A percentile compares a stretch with the other conserved stretches of the same genome.
phyloP scores from a whole-genome alignment of 2,888 invertebrate species.

The Heliconius aoede region DNA sequence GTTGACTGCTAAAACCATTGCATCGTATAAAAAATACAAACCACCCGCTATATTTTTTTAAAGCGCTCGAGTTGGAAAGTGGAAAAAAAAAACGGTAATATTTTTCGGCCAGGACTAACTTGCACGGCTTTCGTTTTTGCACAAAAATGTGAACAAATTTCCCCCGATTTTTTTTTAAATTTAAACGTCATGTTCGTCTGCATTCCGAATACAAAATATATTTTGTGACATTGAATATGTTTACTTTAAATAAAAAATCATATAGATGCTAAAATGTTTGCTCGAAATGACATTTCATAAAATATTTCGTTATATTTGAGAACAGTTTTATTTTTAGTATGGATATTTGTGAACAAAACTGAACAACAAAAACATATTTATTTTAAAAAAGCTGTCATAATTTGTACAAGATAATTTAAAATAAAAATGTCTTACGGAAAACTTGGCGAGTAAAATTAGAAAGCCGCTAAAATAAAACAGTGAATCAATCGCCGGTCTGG shows the following conservation, averaged over 20 bases:
- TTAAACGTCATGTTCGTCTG: conserved; percentile 22
- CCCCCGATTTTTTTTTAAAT: not conserved
- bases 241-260: conserved; percentile 8
- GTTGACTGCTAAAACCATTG: conserved; percentile 4
- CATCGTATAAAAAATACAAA: conserved; percentile 11
- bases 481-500: conserved; percentile 42
- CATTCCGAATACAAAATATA: conserved; percentile 1
- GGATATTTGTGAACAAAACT: conserved; percentile 6
- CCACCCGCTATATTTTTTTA: not conserved
- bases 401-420: conserved; percentile 18
- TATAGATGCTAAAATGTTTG: not conserved
- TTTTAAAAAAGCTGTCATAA: conserved; percentile 10
- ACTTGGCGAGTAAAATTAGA: conserved; percentile 37
- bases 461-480: conserved; percentile 38
- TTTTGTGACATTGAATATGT: conserved; percentile 8
- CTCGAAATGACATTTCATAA: conserved; percentile 8
- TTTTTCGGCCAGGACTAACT: conserved; percentile 22
- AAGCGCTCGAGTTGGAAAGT: conserved; percentile 13
- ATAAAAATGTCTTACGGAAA: conserved; percentile 32
- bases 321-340: not conserved
- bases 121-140: conserved; percentile 15
- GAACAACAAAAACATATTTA: conserved; percentile 14
- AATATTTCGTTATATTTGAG: not conserved
- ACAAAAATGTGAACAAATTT: conserved; percentile 13
- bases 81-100: conserved; percentile 13